phyloP scores from a whole-genome alignment of 1,140 invertebrate species.

The Bilobella aurantiaca region DNA sequence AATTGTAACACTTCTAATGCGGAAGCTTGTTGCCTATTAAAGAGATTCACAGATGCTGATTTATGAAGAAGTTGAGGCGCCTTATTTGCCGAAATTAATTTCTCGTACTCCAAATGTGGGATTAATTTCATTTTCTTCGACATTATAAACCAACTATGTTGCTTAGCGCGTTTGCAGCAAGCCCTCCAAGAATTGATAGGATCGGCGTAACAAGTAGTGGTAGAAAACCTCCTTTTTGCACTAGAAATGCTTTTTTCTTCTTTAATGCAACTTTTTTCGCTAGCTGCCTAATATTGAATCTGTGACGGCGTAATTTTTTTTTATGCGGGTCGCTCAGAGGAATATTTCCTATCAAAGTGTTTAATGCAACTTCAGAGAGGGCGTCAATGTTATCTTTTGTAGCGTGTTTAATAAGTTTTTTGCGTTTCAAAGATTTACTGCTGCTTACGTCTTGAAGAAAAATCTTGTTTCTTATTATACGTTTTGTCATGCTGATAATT shows the following conservation, averaged over 20 bases:
- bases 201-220: slow-evolving; percentile 7
- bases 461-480: slow-evolving; percentile 7
- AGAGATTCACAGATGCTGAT: background rate
- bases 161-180: background rate
- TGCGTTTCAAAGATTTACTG: no score
- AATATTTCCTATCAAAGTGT: slow-evolving; percentile 13
- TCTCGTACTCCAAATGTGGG: background rate
- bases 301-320: background rate
- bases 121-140: slow-evolving; percentile 16
- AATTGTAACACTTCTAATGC: background rate
- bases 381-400: background rate
- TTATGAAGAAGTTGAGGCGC: background rate
- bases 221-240: slow-evolving; percentile 6
- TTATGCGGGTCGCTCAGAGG: background rate
- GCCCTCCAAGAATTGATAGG: background rate
- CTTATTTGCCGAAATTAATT: background rate
- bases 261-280: background rate
- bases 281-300: background rate
- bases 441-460: no score
- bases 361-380: slow-evolving; percentile 13
- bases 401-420: background rate
- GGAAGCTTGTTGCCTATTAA: background rate
- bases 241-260: background rate
- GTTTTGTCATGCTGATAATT: background rate
- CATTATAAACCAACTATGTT: slow-evolving; percentile 8